Conservation (phyloP, 2,888 invertebrate genomes). For the Amaurobius ferox region DNA sequence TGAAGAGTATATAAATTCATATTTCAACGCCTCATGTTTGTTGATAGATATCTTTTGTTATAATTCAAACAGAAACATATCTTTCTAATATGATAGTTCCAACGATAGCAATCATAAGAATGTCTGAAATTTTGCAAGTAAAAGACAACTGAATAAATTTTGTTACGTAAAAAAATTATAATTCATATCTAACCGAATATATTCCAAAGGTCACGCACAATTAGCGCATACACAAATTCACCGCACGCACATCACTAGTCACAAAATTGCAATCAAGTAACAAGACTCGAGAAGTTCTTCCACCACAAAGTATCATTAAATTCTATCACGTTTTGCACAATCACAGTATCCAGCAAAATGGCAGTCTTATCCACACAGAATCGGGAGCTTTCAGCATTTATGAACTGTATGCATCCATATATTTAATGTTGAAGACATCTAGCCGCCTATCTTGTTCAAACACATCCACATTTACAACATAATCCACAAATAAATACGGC, state of each 20-base stretch:
- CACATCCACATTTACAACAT: not conserved
- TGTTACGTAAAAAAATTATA: too few relatives aligned
- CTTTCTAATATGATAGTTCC: too few relatives aligned
- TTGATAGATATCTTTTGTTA: too few relatives aligned
- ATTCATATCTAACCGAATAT: too few relatives aligned
- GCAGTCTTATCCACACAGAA: not conserved
- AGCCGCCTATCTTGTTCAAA: slow-evolving; percentile 3
- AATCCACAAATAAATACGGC: not conserved
- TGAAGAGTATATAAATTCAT: too few relatives aligned
- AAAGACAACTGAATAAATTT: too few relatives aligned
- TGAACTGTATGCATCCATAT: not conserved
- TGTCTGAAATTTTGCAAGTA: too few relatives aligned
- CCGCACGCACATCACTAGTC: not conserved
- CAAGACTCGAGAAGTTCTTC: not conserved
- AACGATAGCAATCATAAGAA: too few relatives aligned
- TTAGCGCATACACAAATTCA: too few relatives aligned
- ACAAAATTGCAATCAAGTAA: not conserved
- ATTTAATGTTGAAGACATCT: not conserved
- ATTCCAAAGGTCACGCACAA: too few relatives aligned
- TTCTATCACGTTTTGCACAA: not conserved
- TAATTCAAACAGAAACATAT: too few relatives aligned
- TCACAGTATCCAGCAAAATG: not conserved
- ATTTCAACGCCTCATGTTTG: too few relatives aligned
- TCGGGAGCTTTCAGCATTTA: not conserved
- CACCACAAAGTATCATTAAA: not conserved